Evolutionary conservation across 1,140 invertebrate species (phyloP).

Genomic region (Meloidogyne exigua): DNA sequence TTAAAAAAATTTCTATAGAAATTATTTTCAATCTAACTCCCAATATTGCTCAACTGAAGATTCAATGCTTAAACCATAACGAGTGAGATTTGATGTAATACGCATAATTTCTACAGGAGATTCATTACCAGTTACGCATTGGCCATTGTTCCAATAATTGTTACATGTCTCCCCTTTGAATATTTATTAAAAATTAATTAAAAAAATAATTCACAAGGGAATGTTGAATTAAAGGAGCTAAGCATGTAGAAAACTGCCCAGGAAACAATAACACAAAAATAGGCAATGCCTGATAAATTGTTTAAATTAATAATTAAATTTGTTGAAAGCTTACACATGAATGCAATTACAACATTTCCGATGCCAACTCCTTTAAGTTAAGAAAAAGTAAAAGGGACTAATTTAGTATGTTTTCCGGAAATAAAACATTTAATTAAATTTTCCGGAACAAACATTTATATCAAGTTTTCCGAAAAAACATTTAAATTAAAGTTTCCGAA

Average conservation of each 20-base stretch:
- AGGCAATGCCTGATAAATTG: slow-evolving; percentile 69
- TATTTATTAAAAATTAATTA: not conserved
- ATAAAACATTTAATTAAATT: no score
- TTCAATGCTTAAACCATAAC: slow-evolving; percentile 41
- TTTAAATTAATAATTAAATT: not conserved
- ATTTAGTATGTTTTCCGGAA: not conserved
- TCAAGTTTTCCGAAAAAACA: no score
- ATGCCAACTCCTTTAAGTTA: not conserved
- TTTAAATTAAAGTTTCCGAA: no score
- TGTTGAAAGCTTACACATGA: not conserved
- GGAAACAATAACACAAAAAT: slow-evolving; percentile 91
- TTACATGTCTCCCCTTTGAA: slow-evolving; percentile 75
- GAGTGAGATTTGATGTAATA: slow-evolving; percentile 35
- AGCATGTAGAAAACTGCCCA: slow-evolving; percentile 91
- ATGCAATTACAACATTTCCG: not conserved
- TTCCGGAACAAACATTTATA: no score
- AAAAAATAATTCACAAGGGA: slow-evolving; percentile 70
- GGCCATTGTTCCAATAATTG: slow-evolving; percentile 71
- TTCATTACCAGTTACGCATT: slow-evolving; percentile 56
- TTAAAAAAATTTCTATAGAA: slow-evolving; percentile 64
- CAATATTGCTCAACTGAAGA: slow-evolving; percentile 62
- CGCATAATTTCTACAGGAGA: slow-evolving; percentile 23
- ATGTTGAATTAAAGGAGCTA: slow-evolving; percentile 78
- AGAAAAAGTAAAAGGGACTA: no score
- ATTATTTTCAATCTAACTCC: slow-evolving; percentile 45